Evolutionary conservation across 2,888 invertebrate species (phyloP).

Genomic region (Caenorhabditis sp.): DNA sequence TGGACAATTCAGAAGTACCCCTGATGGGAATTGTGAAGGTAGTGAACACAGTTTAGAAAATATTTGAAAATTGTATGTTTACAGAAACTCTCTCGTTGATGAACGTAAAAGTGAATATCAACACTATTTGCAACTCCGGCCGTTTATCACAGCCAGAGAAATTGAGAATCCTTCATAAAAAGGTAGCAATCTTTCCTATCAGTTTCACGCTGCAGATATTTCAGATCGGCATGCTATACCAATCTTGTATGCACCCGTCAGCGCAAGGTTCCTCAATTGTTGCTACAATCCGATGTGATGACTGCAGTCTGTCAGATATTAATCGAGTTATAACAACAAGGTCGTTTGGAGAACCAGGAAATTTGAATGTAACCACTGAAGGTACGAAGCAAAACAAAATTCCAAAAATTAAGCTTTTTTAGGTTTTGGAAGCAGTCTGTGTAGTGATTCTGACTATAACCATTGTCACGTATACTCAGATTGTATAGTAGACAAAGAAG

Average conservation of each 20-base stretch:
- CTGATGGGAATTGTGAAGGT: conserved; percentile 55
- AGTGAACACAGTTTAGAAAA: neutral
- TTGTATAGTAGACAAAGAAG: conserved; percentile 47
- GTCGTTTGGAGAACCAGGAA: conserved; percentile 44
- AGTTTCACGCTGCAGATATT: neutral
- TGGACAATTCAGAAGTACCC: conserved; percentile 38
- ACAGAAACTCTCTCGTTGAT: conserved; percentile 35
- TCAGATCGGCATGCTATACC: conserved; percentile 29
- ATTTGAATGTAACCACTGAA: conserved; percentile 39
- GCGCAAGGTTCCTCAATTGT: conserved; percentile 17
- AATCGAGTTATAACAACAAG: conserved; percentile 25
- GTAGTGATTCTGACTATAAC: conserved; percentile 43
- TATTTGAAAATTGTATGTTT: neutral
- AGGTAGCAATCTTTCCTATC: conserved; percentile 25
- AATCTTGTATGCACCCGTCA: conserved; percentile 33
- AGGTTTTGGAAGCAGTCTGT: conserved; percentile 54
- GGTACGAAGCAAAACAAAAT: conserved; percentile 4
- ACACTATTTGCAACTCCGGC: conserved; percentile 31
- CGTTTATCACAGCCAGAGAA: conserved; percentile 25
- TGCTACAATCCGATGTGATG: conserved; percentile 39
- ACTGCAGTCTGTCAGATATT: conserved; percentile 36
- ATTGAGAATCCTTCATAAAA: conserved; percentile 36
- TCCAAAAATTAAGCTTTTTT: conserved; percentile 6
- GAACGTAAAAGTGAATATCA: conserved; percentile 44
- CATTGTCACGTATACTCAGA: conserved; percentile 64